Evolutionary conservation across 2,797 vertebrate genomes (phyloP).

Genomic region (Sitta carolinensis): DNA sequence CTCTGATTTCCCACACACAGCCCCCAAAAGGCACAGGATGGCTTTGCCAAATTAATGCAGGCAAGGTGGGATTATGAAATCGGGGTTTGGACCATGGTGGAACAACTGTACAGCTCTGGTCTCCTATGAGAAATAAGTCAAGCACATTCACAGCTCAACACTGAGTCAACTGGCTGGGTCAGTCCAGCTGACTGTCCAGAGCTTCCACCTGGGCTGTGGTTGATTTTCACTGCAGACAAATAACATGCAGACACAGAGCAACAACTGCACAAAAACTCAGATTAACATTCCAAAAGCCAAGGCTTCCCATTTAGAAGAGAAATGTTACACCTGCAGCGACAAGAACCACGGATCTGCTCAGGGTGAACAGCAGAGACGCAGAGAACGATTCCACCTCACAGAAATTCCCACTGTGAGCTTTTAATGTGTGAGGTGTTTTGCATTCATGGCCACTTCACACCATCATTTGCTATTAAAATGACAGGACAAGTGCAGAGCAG

Average conservation of each 20-base stretch:
- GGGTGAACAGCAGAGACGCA: neutral
- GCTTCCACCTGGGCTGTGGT: neutral
- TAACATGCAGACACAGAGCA: neutral
- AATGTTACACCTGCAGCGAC: neutral
- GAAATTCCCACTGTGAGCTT: neutral
- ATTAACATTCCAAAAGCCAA: neutral
- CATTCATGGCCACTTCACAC: neutral
- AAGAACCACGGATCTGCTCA: fast-evolving
- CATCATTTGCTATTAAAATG: neutral
- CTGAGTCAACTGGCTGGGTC: neutral
- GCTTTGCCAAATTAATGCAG: neutral
- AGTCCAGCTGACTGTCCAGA: neutral
- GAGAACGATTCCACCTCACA: neutral
- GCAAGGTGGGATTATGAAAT: neutral
- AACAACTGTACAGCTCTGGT: neutral
- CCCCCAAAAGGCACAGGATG: neutral
- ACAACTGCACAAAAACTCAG: neutral
- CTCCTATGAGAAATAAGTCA: neutral
- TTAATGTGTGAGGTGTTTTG: fast-evolving
- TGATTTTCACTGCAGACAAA: neutral
- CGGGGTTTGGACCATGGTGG: neutral
- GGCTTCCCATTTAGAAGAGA: neutral
- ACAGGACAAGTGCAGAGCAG: neutral
- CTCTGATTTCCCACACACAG: neutral
- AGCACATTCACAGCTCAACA: neutral